A percentile compares a stretch with the other conserved stretches of the same genome.
phyloP scores from a whole-genome alignment of 2,888 invertebrate genomes.

The Eupithecia insigniata region DNA sequence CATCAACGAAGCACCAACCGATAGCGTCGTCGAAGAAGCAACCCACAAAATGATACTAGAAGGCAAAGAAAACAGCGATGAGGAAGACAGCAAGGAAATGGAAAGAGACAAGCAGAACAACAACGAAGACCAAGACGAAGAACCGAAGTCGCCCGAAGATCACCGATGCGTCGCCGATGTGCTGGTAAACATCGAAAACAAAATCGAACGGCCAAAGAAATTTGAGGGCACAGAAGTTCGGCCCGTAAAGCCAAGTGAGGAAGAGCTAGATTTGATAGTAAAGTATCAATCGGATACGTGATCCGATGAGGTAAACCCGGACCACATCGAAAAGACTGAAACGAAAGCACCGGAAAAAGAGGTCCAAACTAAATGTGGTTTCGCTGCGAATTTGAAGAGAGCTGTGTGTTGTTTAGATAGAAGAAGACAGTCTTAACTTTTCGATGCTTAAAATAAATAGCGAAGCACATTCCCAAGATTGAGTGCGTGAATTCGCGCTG shows the following conservation, averaged over 20 bases:
- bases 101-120: constrained; percentile 73
- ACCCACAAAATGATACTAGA: constrained; percentile 78
- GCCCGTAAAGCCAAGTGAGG: constrained; percentile 68
- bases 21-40: constrained; percentile 80
- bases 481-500: constrained; percentile 1
- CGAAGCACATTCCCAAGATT: constrained; percentile 30
- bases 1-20: constrained; percentile 85
- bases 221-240: constrained; percentile 72
- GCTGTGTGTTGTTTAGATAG: constrained; percentile 80
- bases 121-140: constrained; percentile 63
- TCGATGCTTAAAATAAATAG: constrained; percentile 29
- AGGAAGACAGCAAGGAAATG: constrained; percentile 71
- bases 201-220: constrained; percentile 73
- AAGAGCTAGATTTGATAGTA: constrained; percentile 78
- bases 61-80: constrained; percentile 77
- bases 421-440: constrained; percentile 71
- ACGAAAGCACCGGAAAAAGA: constrained; percentile 60
- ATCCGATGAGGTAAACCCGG: constrained; percentile 74
- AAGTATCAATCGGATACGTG: constrained; percentile 82
- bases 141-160: constrained; percentile 68
- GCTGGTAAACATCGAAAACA: constrained; percentile 77
- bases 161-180: constrained; percentile 75
- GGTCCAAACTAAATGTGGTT: constrained; percentile 73
- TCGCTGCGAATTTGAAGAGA: constrained; percentile 75
- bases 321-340: constrained; percentile 70